A percentile compares a stretch with the other conserved stretches of the same genome.
Conservation (phyloP, 2,113 vertebrate species). For the Donacobius atricapilla region DNA sequence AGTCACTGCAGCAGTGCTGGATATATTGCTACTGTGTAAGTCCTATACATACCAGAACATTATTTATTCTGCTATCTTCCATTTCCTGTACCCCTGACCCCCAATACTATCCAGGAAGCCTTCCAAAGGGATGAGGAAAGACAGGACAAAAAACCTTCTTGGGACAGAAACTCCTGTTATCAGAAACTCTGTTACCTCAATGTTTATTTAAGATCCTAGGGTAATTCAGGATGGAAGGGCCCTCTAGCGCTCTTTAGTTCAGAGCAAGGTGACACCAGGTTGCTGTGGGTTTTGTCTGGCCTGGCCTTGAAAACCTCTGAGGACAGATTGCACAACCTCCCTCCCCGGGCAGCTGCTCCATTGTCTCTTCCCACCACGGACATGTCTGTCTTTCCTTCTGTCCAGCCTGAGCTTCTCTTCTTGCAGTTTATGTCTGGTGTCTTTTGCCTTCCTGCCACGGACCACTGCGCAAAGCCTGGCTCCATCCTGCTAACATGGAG, state of each 20-base stretch:
- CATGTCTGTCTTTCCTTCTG: not conserved
- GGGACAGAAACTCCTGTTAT: not conserved
- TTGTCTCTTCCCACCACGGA: rapidly evolving
- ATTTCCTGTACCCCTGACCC: rapidly evolving
- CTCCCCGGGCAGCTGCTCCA: not conserved
- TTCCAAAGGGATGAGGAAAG: not conserved
- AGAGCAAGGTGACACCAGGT: not conserved
- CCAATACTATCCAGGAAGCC: rapidly evolving
- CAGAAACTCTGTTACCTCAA: not conserved
- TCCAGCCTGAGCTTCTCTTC: not conserved
- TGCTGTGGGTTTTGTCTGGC: not conserved
- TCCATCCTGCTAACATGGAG: not conserved
- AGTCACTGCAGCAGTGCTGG: not conserved
- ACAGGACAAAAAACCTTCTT: not conserved
- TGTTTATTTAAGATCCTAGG: not conserved
- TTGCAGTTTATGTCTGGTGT: not conserved
- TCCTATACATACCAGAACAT: not conserved
- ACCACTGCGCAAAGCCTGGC: not conserved
- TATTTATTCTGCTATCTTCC: not conserved
- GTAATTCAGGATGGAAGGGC: not conserved
- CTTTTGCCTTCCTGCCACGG: not conserved
- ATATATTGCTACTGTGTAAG: not conserved
- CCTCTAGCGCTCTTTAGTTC: not conserved
- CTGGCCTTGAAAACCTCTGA: not conserved
- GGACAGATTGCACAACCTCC: not conserved